Base-by-base conservation (phyloP, 2,888 invertebrate species). In the Elysia crispata region DNA sequence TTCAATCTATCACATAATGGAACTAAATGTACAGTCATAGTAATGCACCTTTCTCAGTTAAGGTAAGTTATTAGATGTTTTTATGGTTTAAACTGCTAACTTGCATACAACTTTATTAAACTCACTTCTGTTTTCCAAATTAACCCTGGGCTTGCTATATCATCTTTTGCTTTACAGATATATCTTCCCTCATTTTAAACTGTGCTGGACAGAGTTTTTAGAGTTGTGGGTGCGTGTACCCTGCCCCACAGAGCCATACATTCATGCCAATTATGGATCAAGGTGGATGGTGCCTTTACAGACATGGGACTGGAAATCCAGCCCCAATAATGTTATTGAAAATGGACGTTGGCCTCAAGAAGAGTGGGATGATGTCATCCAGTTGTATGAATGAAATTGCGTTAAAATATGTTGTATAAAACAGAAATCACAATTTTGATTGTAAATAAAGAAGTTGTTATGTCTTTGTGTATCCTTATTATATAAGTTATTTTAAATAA, bases 141-240 rank as follows among this genome's bases (percentile, higher is more conserved):
- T n/a, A n/a, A n/a, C n/a, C n/a, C n/a, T n/a, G n/a, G n/a, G n/a
- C n/a, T n/a, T n/a, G n/a, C n/a, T n/a, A n/a, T n/a, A n/a, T n/a
- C n/a, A n/a, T 80, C 15, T 64, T 25, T 30, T 75, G 28, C 64
- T 67, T 84, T 86, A 23, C 83, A 94, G 93, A 85, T 94, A 94
- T 83, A 88, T 91, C 30, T 94, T 94, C 86, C 93, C 93, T 15
- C 91, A 90, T 79, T 94, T 94, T 86, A 87, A 90, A 0, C 87
- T 94, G 33, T 94, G 94, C 86, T 94, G 94, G 94, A 93, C 94
- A 1, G 91, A 93, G 81, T 93, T 94, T 83, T 87, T 93, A 64
- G 92, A 92, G 28, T 83, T 94, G 67, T 91, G 92, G 85, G 90
- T 94, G 1, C 89, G 93, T 57, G 91, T 94, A 23, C 94, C 94